Conservation (phyloP, 2,888 invertebrate genomes). For the Synergus laeviventris region DNA sequence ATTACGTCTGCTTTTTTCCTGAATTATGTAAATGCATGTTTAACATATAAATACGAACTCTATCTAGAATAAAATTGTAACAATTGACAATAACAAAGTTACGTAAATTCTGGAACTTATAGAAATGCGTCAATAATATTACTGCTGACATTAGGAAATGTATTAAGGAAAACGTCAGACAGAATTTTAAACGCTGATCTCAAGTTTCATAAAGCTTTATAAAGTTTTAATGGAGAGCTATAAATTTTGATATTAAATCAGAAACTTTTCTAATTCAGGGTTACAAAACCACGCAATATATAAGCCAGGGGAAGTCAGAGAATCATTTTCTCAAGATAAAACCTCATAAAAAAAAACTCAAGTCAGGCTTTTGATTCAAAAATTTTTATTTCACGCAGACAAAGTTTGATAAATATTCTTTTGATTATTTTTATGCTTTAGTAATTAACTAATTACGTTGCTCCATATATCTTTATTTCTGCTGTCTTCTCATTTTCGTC, state of each 20-base stretch:
- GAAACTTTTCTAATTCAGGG: conserved; percentile 19
- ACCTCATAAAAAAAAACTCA: neutral
- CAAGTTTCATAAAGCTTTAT: conserved; percentile 2
- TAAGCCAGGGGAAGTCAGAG: neutral
- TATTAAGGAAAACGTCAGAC: conserved; percentile 5
- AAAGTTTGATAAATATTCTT: too few species aligned
- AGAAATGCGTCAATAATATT: neutral
- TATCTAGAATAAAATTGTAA: too few species aligned
- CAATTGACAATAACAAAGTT: too few species aligned
- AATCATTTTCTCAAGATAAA: neutral
- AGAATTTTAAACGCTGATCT: conserved; percentile 13
- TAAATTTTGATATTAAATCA: conserved; percentile 11
- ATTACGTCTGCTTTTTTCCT: neutral
- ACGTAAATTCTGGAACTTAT: neutral
- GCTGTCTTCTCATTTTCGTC: too few species aligned
- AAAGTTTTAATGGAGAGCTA: conserved; percentile 6
- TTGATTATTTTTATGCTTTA: too few species aligned
- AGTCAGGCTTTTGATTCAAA: neutral
- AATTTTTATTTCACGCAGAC: too few species aligned
- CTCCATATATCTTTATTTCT: too few species aligned
- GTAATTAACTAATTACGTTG: too few species aligned
- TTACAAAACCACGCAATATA: neutral
- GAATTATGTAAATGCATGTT: neutral
- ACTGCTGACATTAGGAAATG: too few species aligned
- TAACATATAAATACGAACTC: neutral